phyloP scores from a whole-genome alignment of 2,888 invertebrate species.

The Sminthurides aquaticus region DNA sequence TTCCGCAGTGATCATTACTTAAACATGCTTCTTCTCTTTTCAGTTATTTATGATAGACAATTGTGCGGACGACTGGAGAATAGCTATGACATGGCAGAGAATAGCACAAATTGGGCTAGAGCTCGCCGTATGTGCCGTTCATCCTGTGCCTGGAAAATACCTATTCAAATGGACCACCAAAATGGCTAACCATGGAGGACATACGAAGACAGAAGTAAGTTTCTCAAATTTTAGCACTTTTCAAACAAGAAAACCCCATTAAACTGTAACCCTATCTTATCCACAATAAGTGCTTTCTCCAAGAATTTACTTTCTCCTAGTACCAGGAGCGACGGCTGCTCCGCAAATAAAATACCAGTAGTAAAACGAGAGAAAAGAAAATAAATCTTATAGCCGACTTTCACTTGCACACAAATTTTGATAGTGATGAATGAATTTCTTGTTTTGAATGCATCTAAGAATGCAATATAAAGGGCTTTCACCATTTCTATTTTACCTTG shows the following conservation, averaged over 20 bases:
- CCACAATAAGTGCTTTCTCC: too few relatives aligned
- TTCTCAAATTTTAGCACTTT: background rate
- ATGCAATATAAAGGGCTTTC: too few relatives aligned
- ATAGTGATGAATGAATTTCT: background rate
- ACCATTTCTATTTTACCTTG: too few relatives aligned
- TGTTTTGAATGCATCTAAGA: too few relatives aligned
- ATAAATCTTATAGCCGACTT: background rate
- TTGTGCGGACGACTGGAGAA: slow-evolving; percentile 99
- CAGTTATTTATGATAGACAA: slow-evolving; percentile 99
- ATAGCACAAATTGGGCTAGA: slow-evolving; percentile 87
- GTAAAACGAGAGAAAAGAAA: background rate
- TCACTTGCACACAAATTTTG: background rate
- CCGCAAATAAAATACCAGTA: too few relatives aligned
- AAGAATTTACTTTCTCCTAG: too few relatives aligned
- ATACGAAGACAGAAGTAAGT: slow-evolving; percentile 20
- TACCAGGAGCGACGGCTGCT: too few relatives aligned
- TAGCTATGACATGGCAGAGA: slow-evolving; percentile 98
- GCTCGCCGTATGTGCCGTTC: slow-evolving; percentile 90
- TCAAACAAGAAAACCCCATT: too few relatives aligned
- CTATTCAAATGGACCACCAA: slow-evolving; percentile 94
- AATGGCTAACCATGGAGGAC: slow-evolving; percentile 54
- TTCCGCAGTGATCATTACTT: background rate
- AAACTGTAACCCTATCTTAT: too few relatives aligned
- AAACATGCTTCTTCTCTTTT: background rate
- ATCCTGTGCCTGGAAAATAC: slow-evolving; percentile 95